Conservation (phyloP, 2,113 vertebrate genomes). For the Tapirus terrestris region DNA sequence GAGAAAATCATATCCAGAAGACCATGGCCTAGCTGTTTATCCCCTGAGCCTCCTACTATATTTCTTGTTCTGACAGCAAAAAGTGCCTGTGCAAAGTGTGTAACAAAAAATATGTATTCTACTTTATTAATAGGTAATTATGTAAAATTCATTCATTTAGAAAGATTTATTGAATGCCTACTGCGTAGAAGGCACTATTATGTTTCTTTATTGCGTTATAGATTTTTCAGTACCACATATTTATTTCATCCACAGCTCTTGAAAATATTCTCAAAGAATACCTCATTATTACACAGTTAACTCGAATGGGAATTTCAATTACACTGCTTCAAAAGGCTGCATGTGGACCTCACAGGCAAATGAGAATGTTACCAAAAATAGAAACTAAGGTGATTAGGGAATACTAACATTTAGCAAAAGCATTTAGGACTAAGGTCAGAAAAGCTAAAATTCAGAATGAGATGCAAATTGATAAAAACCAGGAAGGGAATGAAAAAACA, state of each 20-base stretch:
- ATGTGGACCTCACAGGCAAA: background rate
- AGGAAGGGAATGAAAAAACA: background rate
- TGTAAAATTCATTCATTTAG: background rate
- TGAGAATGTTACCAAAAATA: background rate
- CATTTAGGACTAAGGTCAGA: background rate
- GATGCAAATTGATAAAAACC: background rate
- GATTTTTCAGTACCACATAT: background rate
- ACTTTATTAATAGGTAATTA: background rate
- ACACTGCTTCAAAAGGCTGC: background rate
- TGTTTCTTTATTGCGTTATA: background rate
- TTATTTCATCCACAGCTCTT: slow-evolving; percentile 16
- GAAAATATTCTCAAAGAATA: background rate
- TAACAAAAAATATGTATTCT: background rate
- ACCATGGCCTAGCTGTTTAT: background rate
- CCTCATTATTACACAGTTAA: background rate
- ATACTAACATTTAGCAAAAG: slow-evolving; percentile 27
- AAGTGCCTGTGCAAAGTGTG: background rate
- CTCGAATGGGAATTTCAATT: slow-evolving; percentile 9
- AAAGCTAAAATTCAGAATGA: slow-evolving; percentile 26
- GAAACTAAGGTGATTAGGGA: background rate
- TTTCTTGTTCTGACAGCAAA: background rate
- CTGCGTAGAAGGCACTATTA: background rate
- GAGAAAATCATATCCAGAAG: background rate
- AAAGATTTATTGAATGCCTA: background rate
- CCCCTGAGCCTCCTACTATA: background rate